Conservation (phyloP, 2,113 vertebrate genomes). For the Anolis sagrei region DNA sequence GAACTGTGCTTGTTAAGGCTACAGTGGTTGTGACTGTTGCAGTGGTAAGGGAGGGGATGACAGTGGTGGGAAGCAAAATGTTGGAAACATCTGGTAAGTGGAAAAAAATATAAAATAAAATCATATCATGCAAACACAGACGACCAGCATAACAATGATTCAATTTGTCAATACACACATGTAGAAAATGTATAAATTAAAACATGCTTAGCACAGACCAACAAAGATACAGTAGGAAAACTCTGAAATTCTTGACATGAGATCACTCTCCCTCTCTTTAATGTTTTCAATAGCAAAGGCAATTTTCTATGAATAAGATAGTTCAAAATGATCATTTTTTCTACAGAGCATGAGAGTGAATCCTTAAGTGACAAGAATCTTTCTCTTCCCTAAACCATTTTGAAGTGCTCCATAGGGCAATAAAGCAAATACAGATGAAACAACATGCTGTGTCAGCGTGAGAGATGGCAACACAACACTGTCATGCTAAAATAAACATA, state of each 20-base stretch:
- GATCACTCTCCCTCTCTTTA: slow-evolving; percentile 76
- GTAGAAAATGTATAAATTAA: slow-evolving; percentile 73
- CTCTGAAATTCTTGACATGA: slow-evolving; percentile 77
- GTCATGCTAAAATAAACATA: slow-evolving; percentile 78
- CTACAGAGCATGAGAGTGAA: slow-evolving; percentile 74
- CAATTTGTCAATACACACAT: slow-evolving; percentile 78
- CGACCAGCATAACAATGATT: slow-evolving; percentile 76
- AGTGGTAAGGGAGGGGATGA: slow-evolving; percentile 92
- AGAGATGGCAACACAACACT: slow-evolving; percentile 73
- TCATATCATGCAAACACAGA: slow-evolving; percentile 86
- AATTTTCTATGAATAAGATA: slow-evolving; percentile 50
- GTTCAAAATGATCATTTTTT: slow-evolving; percentile 57
- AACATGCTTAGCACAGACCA: slow-evolving; percentile 75
- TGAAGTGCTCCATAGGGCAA: slow-evolving; percentile 71
- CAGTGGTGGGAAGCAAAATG: slow-evolving; percentile 94
- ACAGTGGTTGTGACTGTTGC: slow-evolving; percentile 91
- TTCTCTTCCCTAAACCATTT: slow-evolving; percentile 73
- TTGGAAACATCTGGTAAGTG: slow-evolving; percentile 94
- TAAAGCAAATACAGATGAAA: slow-evolving; percentile 75
- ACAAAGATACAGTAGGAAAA: slow-evolving; percentile 66
- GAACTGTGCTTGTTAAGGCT: slow-evolving; percentile 89
- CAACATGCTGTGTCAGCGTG: slow-evolving; percentile 79
- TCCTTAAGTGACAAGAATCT: slow-evolving; percentile 80
- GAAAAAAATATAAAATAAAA: slow-evolving; percentile 88
- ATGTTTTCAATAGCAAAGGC: slow-evolving; percentile 48